These are phyloP conservation scores for Phytoseiulus persimilis DNA, from an alignment of 2,888 invertebrate species.

Conservation along the genomic window DNA sequence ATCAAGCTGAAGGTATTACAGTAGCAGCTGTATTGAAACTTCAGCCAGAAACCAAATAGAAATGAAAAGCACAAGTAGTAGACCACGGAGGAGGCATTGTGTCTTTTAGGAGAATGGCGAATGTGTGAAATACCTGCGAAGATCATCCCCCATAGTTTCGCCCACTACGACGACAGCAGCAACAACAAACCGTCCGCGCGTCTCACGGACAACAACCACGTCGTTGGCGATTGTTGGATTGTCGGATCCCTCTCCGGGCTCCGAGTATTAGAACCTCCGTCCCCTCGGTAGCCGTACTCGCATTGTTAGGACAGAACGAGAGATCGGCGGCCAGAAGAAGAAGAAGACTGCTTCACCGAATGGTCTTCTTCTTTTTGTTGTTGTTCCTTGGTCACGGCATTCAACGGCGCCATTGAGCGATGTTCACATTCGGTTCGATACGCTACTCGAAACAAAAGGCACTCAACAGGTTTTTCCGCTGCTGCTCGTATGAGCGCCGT, in stretches of 20 bases:
- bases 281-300: neutral
- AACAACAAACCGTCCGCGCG: neutral
- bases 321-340: neutral
- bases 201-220: neutral
- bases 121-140: neutral
- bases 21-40: neutral
- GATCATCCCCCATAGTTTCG: neutral
- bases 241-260: neutral
- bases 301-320: neutral
- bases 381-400: neutral
- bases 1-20: neutral
- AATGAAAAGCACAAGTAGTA: neutral
- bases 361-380: neutral
- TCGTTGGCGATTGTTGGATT: neutral
- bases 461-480: neutral
- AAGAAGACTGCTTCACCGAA: neutral
- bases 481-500: neutral
- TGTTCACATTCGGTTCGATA: neutral
- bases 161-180: neutral
- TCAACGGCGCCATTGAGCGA: neutral
- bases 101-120: neutral
- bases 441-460: neutral
- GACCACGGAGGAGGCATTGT: neutral
- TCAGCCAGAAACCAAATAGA: neutral
- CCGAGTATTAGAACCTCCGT: neutral